Conservation (phyloP, 2,797 vertebrate species). For the Echeneis naucrates region DNA sequence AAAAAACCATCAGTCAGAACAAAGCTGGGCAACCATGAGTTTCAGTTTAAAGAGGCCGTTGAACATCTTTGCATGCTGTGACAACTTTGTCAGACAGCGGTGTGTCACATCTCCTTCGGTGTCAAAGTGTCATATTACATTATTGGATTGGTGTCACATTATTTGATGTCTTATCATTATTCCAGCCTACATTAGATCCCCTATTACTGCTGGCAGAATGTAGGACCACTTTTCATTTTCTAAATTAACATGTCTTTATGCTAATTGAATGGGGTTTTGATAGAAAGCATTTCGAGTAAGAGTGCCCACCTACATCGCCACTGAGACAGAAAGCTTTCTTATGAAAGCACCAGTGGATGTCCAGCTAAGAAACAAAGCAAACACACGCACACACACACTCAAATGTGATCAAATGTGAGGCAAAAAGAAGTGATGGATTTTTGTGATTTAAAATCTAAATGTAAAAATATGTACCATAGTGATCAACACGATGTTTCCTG, state of each 20-base stretch:
- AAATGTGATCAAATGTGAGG: background rate
- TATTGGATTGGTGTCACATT: conserved; percentile 42
- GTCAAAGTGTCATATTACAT: conserved; percentile 30
- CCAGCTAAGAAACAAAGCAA: conserved; percentile 17
- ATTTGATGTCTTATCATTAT: conserved; percentile 68
- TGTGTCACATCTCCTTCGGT: conserved; percentile 51
- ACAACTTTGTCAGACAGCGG: conserved; percentile 14
- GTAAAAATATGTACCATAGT: background rate
- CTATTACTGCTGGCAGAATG: conserved; percentile 67
- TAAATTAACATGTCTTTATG: conserved; percentile 72
- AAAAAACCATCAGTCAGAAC: conserved; percentile 42
- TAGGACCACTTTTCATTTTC: conserved; percentile 65
- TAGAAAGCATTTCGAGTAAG: conserved; percentile 52
- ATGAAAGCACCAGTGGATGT: conserved; percentile 35
- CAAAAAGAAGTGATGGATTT: background rate
- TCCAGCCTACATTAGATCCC: conserved; percentile 52
- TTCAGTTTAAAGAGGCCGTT: conserved; percentile 14
- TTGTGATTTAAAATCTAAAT: conserved; percentile 11
- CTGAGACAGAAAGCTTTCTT: conserved; percentile 11
- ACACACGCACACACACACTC: too few species aligned
- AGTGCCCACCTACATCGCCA: conserved; percentile 13
- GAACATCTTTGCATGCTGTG: conserved; percentile 10
- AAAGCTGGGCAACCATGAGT: conserved; percentile 10
- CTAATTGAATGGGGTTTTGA: conserved; percentile 74
- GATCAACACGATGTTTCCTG: conserved; percentile 42